Conservation (phyloP, 2,797 vertebrate species). For the Pseudocheirus occidentalis region DNA sequence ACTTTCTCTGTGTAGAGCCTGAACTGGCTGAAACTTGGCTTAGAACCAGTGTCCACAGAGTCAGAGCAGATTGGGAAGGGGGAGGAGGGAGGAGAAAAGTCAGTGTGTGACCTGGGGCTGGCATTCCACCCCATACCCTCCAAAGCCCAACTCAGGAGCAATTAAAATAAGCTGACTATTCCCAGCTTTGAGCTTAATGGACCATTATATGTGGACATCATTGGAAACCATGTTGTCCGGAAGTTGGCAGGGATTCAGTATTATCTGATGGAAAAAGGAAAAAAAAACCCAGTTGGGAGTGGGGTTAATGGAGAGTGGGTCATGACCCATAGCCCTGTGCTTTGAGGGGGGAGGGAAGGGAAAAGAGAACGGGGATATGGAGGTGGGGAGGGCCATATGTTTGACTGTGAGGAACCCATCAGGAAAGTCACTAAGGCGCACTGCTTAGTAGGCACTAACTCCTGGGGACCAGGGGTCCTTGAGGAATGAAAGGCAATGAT, state of each 20-base stretch:
- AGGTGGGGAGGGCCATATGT: neutral
- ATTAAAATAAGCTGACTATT: neutral
- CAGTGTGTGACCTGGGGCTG: neutral
- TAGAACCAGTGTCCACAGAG: neutral
- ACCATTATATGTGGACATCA: slow-evolving; percentile 4
- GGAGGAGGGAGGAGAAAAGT: neutral
- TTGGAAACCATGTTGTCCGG: slow-evolving; percentile 43
- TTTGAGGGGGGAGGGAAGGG: neutral
- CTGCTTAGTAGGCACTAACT: neutral
- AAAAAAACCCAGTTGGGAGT: slow-evolving; percentile 37
- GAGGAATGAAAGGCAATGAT: neutral
- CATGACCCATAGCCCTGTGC: neutral
- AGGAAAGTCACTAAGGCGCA: neutral
- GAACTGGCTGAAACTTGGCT: neutral
- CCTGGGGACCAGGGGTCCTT: neutral
- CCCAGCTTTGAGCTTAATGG: slow-evolving; percentile 51
- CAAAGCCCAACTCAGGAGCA: slow-evolving; percentile 18
- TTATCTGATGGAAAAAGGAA: slow-evolving; percentile 50
- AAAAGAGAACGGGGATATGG: neutral
- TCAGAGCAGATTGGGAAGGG: neutral
- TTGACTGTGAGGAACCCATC: neutral
- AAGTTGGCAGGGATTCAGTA: slow-evolving; percentile 58
- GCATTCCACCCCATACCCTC: neutral
- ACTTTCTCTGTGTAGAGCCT: neutral
- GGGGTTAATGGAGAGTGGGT: neutral